Evolutionary conservation across 2,797 vertebrate genomes (phyloP), one percentile per base, ranked within the genome.

Genomic region (Glossophaga mutica): DNA sequence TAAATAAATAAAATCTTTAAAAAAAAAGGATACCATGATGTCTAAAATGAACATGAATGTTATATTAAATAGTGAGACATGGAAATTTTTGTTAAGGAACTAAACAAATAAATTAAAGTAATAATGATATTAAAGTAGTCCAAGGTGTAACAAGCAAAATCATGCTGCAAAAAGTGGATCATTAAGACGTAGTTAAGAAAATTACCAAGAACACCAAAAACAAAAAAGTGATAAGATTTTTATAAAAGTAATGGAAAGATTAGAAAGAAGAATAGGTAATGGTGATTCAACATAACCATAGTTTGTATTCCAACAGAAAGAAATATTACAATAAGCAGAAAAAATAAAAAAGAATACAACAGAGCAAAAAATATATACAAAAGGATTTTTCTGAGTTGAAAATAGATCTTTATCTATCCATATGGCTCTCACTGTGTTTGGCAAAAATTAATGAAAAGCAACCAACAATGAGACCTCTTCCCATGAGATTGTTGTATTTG

Each of bases 171-270:
- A 67, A 59, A 57, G 18, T 48, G 67, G 39, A 29, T 87, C 52
- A 67, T n/a, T 89, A 76, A 77, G 22, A 37, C 7, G 86, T 8
- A 29, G 29, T 67, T 77, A 59, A 92, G 29, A 78, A 82, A 81
- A 88, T 86, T 73, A 77, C 9, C 2, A 59, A 44, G 10, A 82
- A 78, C 0, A 74, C 46, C 57, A 71, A 82, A 86, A 44, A n/a
- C n/a, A n/a, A n/a, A 85, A 90, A 92, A 90, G 52, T 59, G 89
- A 14, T 70, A 90, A 57, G 59, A 92, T 32, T 71, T 89, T 79
- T 65, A 70, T 62, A 70, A 94, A 82, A 48, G 42, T 34, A 73
- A n/a, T 68, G 50, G 50, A 92, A 44, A 50, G 19, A 67, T 73
- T 59, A 57, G 39, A 82, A 34, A 71, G 19, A 89, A 39, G 34